These are phyloP conservation scores for Callospermophilus lateralis DNA, from an alignment of 2,113 vertebrate species.

Conservation along the genomic window DNA sequence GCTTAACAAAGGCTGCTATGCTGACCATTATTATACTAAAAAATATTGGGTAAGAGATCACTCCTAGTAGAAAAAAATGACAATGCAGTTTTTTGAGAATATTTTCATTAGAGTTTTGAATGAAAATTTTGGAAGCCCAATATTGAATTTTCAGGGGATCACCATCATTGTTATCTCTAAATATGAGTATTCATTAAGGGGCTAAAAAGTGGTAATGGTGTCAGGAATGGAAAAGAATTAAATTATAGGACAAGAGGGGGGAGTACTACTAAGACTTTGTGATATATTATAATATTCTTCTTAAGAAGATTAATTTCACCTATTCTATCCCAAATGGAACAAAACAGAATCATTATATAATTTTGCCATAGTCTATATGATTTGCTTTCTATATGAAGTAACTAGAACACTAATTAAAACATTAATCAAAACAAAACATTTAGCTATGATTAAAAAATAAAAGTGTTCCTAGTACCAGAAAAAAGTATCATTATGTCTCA, in stretches of 20 bases:
- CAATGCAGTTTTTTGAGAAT: not conserved
- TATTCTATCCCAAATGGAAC: not conserved
- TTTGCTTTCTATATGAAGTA: not conserved
- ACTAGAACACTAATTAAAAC: not conserved
- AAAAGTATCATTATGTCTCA: not conserved
- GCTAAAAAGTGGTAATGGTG: not conserved
- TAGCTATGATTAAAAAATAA: not conserved
- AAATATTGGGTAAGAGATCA: not conserved
- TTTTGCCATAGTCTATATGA: not conserved
- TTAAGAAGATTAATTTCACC: not conserved
- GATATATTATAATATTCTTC: not conserved
- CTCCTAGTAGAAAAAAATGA: not conserved
- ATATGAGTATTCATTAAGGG: too few species aligned
- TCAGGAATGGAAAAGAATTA: not conserved
- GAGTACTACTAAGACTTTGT: not conserved
- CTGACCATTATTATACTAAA: not conserved
- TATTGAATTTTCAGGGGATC: not conserved
- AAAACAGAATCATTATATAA: not conserved
- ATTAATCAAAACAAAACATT: not conserved
- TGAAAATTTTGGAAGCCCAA: not conserved
- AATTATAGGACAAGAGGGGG: not conserved
- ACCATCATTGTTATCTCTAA: not conserved
- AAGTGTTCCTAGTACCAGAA: not conserved
- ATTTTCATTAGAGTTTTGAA: not conserved
- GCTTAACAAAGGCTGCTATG: not conserved